These are phyloP conservation scores for Formicarius rufipectus DNA, from an alignment of 2,113 vertebrate species.

Conservation along the genomic window DNA sequence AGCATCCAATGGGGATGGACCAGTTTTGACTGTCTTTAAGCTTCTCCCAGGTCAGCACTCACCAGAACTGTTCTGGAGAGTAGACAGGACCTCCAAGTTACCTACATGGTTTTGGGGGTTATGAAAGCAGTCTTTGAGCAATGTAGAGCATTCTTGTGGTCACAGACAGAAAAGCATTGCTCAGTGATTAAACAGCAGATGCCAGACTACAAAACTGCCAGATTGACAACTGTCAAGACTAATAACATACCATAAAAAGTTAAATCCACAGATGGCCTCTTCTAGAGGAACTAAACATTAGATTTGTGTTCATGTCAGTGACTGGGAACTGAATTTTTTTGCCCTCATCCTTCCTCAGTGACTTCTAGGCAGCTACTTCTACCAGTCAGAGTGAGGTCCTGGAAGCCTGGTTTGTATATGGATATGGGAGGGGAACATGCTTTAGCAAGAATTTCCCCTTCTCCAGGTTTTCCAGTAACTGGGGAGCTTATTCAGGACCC, in stretches of 20 bases:
- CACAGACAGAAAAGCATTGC: neutral
- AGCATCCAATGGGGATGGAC: neutral
- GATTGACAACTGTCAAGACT: conserved; percentile 1
- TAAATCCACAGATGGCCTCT: conserved; percentile 35
- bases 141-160: neutral
- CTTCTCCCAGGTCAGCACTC: neutral
- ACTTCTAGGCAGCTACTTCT: neutral
- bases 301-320: neutral
- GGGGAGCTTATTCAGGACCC: neutral
- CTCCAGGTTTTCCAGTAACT: neutral
- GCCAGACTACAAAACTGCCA: conserved; percentile 13
- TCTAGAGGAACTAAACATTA: neutral
- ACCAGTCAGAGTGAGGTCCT: neutral
- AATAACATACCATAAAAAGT: neutral
- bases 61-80: neutral
- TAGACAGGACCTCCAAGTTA: neutral
- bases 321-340: neutral
- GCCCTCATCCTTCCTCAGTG: neutral
- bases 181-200: conserved; percentile 30
- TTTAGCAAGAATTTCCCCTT: neutral
- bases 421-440: neutral
- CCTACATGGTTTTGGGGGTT: neutral
- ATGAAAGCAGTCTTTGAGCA: neutral
- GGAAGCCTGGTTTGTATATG: neutral
- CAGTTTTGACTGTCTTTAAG: neutral